Conservation (phyloP, 1,140 invertebrate genomes). For the Meteorus sp. region DNA sequence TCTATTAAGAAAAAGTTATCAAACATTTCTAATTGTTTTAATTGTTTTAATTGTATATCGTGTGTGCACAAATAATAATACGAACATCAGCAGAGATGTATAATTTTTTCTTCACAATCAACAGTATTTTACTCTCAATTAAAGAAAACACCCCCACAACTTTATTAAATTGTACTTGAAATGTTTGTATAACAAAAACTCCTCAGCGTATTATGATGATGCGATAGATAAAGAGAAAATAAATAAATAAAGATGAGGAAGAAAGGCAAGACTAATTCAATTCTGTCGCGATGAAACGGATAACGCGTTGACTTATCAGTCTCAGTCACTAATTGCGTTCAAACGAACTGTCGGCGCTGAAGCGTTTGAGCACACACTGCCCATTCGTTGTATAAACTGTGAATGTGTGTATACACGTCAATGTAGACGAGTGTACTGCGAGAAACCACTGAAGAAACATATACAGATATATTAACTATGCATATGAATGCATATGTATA, state of each 20-base stretch:
- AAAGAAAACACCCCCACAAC: too few species aligned
- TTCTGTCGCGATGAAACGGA: conserved; percentile 44
- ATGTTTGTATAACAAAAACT: neutral
- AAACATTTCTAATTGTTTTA: too few species aligned
- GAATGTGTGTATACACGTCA: conserved; percentile 12
- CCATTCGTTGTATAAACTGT: conserved; percentile 14
- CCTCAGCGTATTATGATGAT: neutral
- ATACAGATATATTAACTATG: too few species aligned
- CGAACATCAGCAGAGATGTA: too few species aligned
- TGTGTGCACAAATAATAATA: too few species aligned
- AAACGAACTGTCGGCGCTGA: conserved; percentile 55
- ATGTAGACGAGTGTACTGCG: conserved; percentile 31
- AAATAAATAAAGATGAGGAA: neutral
- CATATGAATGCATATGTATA: too few species aligned
- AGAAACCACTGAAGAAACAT: too few species aligned
- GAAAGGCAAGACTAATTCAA: conserved; percentile 36
- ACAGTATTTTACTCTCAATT: too few species aligned
- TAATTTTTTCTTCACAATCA: too few species aligned
- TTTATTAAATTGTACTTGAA: too few species aligned
- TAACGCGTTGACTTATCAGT: conserved; percentile 44
- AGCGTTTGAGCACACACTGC: conserved; percentile 36
- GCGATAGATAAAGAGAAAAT: neutral
- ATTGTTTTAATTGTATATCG: too few species aligned
- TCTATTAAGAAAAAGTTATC: too few species aligned
- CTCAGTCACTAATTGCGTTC: conserved; percentile 53